These are phyloP conservation scores for Ariolimax columbianus DNA, from an alignment of 2,888 invertebrate genomes.

Conservation along the genomic window DNA sequence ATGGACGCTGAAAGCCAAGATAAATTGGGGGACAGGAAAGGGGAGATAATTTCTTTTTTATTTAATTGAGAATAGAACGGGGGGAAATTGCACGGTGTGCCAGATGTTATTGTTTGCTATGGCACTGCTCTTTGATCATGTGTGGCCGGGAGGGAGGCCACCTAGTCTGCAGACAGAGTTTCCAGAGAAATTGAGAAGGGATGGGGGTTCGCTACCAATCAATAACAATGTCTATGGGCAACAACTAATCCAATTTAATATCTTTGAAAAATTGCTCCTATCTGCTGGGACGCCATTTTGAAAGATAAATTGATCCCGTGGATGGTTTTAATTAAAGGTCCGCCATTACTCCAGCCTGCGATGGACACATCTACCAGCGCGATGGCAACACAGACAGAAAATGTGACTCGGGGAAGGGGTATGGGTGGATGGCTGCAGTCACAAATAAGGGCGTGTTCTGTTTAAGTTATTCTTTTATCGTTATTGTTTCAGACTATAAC, in stretches of 20 bases:
- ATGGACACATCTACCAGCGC: conserved; percentile 21
- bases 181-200: background rate
- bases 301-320: conserved; percentile 36
- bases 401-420: background rate
- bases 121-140: conserved; percentile 31
- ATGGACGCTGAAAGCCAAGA: background rate
- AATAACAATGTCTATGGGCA: conserved; percentile 34
- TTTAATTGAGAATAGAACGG: background rate
- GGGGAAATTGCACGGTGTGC: background rate
- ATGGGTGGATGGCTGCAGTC: background rate
- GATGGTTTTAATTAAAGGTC: conserved; percentile 36
- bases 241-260: conserved; percentile 47
- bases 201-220: conserved; percentile 10
- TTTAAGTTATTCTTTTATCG: conserved; percentile 31
- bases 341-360: conserved; percentile 3
- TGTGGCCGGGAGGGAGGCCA: conserved; percentile 7
- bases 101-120: conserved; percentile 40
- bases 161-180: background rate
- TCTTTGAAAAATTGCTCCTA: conserved; percentile 49
- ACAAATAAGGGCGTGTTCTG: conserved; percentile 32
- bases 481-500: conserved; percentile 27
- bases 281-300: conserved; percentile 41
- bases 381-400: background rate
- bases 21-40: conserved; percentile 5
- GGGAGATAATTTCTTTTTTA: background rate